Evolutionary conservation across 2,888 invertebrate species (phyloP), one percentile per base, ranked within the genome.

Genomic region (Trichogramma dendrolimi): DNA sequence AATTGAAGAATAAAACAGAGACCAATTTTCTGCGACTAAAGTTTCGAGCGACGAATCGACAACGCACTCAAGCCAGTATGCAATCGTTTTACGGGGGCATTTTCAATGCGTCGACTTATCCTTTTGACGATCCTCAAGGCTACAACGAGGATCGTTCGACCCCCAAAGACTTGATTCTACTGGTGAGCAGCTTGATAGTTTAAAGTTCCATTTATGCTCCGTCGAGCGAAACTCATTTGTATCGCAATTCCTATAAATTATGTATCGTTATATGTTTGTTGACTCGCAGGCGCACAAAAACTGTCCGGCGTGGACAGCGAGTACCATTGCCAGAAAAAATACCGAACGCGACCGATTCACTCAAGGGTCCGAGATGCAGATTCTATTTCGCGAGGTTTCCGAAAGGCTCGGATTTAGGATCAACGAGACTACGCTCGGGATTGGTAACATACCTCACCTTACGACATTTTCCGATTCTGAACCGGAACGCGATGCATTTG

Each of bases 1-100:
- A 41, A 10, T 40, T 43, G 5, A 6, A 44, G 7, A 7, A 5
- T 54, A 27, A 14, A 27, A 27, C 27, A 27, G 27, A 27, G 27
- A 27, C 27, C 57, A 52, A 66, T 61, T 50, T 61, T 66, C 60
- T 62, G 43, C 14, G 14, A n/a, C 39, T 51, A 44, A 7, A 54
- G 54, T 54, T 54, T 27, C 7, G 43, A 42, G 84, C 84, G 69
- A 84, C 84, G 0, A 81, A 83, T 55, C 83, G 82, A 51, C 80
- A 83, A 66, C 80, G 84, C n/a, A 85, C 86, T 0, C 81, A 80
- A 57, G 83, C 83, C 46, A 85, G 86, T 48, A 87, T 86, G 74
- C 80, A 82, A 51, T 85, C 86, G 0, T 89, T 87, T 72, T 82
- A 84, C 1, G 84, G 86, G 70, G 88, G 88, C 0, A 71, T 88